phyloP scores from a whole-genome alignment of 1,140 invertebrate species.

The Uloborus diversus region DNA sequence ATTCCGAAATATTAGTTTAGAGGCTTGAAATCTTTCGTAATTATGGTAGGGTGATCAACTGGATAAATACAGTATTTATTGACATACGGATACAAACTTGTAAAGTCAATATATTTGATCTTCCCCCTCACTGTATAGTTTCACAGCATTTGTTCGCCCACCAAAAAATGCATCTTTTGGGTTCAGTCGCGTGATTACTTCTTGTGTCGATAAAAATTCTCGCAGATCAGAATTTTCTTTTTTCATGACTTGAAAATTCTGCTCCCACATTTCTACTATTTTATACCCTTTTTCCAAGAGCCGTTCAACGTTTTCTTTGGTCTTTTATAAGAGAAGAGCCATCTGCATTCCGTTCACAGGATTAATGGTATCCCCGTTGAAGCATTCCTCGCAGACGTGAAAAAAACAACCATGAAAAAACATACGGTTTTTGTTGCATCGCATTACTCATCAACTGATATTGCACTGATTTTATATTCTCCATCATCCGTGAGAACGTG shows the following conservation, averaged over 20 bases:
- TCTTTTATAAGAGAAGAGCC: background rate
- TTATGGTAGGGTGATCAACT: background rate
- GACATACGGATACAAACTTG: background rate
- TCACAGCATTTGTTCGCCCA: constrained; percentile 1
- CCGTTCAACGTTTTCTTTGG: background rate
- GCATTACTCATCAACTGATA: constrained; percentile 3
- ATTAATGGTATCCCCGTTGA: background rate
- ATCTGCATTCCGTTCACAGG: background rate
- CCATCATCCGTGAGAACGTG: background rate
- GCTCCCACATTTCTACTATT: background rate
- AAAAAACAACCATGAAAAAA: constrained; percentile 9
- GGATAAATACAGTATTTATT: background rate
- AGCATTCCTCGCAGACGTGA: background rate
- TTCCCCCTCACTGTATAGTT: background rate
- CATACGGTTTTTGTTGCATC: background rate
- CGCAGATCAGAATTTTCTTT: background rate
- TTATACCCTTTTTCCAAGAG: background rate
- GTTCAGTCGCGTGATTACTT: background rate
- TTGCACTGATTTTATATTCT: background rate
- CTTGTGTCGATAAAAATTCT: background rate
- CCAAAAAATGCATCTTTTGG: constrained; percentile 14
- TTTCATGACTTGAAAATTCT: background rate
- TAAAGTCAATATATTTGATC: constrained; percentile 7
- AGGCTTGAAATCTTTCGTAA: background rate
- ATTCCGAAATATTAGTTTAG: background rate